These are phyloP conservation scores for Corythoichthys haematopterus DNA, from an alignment of 2,113 vertebrate species.

Conservation along the genomic window DNA sequence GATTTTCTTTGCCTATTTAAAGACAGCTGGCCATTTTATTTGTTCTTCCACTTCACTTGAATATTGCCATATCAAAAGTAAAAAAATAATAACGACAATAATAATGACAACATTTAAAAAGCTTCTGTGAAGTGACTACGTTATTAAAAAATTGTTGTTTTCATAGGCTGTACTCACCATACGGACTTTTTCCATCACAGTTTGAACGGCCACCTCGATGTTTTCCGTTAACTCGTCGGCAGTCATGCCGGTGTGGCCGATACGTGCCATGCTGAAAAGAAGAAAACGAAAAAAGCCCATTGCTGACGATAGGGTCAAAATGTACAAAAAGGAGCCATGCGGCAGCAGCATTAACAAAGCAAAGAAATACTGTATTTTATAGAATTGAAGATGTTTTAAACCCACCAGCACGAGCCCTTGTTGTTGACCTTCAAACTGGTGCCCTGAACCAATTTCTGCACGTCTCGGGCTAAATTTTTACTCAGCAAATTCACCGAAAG, in stretches of 20 bases:
- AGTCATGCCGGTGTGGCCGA: constrained; percentile 80
- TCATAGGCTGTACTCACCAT: constrained; percentile 59
- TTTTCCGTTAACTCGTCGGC: constrained; percentile 76
- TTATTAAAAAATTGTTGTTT: no score
- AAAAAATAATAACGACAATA: no score
- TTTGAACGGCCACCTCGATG: constrained; percentile 62
- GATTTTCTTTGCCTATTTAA: no score
- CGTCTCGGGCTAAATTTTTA: constrained; percentile 72
- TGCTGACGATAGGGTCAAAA: no score
- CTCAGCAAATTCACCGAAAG: constrained; percentile 76
- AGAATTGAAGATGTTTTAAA: not conserved
- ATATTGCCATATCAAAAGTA: no score
- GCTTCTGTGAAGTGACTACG: no score
- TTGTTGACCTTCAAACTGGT: constrained; percentile 73
- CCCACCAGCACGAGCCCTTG: constrained; percentile 86
- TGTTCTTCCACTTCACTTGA: no score
- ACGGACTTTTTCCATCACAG: constrained; percentile 67
- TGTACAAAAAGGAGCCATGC: not conserved
- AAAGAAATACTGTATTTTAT: no score
- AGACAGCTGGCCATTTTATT: no score
- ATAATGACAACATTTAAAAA: no score
- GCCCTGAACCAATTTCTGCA: constrained; percentile 76
- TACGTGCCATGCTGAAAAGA: constrained; percentile 68
- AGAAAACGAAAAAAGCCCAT: not conserved
- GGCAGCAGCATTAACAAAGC: no score